Conservation (phyloP, 2,888 invertebrate genomes). For the Apantesis nais region DNA sequence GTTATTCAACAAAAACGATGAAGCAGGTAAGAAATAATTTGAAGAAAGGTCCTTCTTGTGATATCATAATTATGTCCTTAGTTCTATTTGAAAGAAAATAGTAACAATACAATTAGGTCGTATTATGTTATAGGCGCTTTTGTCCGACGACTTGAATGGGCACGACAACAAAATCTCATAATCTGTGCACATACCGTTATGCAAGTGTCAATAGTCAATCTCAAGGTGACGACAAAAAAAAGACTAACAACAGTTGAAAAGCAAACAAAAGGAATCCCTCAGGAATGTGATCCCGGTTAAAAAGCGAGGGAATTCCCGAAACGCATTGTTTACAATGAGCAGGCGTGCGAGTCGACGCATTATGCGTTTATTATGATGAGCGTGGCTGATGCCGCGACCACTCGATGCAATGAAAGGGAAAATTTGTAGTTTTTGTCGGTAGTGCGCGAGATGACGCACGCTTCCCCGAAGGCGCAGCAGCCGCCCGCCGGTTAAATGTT, state of each 20-base stretch:
- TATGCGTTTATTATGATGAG: constrained; percentile 75
- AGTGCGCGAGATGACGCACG: constrained; percentile 71
- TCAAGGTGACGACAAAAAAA: constrained; percentile 66
- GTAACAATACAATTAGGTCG: constrained; percentile 26
- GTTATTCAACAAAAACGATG: not conserved
- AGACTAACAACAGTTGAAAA: constrained; percentile 69
- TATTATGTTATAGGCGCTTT: constrained; percentile 24
- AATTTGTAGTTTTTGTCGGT: constrained; percentile 77
- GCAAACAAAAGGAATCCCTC: constrained; percentile 85
- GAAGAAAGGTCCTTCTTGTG: not conserved
- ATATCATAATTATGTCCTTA: not conserved
- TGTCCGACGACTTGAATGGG: constrained; percentile 43
- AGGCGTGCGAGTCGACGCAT: constrained; percentile 64
- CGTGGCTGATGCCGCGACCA: constrained; percentile 54
- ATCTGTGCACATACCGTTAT: constrained; percentile 63
- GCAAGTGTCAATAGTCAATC: constrained; percentile 68
- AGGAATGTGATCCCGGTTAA: constrained; percentile 81
- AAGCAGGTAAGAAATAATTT: not conserved
- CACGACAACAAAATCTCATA: constrained; percentile 52
- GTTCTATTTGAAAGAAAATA: constrained; percentile 18
- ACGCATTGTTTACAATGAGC: constrained; percentile 80
- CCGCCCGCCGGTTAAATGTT: constrained; percentile 54
- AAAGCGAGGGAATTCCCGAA: constrained; percentile 83
- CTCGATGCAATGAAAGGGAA: constrained; percentile 82
- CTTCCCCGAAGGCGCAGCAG: constrained; percentile 69